Evolutionary conservation across 2,113 vertebrate genomes (phyloP).

Genomic region (Danionella cerebrum): DNA sequence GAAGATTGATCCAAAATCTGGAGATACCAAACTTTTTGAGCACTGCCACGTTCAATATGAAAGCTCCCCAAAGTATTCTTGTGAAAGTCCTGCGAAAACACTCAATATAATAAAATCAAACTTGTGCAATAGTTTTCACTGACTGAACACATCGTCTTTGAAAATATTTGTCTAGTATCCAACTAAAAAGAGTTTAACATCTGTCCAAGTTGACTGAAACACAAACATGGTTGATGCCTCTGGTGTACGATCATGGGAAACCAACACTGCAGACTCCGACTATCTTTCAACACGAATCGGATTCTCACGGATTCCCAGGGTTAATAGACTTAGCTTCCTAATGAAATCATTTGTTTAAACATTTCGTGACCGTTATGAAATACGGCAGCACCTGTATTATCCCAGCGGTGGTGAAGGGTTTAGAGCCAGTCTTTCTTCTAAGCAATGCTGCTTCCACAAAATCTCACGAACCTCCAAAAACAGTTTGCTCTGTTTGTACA

Average conservation of each 20-base stretch:
- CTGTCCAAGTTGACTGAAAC: slow-evolving; percentile 9
- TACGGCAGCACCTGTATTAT: slow-evolving; percentile 8
- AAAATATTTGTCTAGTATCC: not conserved
- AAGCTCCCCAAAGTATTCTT: too few species aligned
- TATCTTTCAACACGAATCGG: not conserved
- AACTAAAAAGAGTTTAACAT: slow-evolving; percentile 8
- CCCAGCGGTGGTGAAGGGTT: not conserved
- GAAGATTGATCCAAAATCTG: too few species aligned
- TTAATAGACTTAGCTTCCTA: not conserved
- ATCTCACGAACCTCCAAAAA: not conserved
- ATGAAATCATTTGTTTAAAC: not conserved
- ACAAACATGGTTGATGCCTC: not conserved
- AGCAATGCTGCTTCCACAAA: not conserved
- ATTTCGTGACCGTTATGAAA: not conserved
- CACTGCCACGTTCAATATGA: too few species aligned
- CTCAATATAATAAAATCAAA: too few species aligned
- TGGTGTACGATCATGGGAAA: not conserved
- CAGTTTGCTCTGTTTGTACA: not conserved
- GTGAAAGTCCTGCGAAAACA: too few species aligned
- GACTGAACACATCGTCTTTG: not conserved
- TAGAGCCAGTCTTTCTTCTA: not conserved
- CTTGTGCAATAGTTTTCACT: too few species aligned
- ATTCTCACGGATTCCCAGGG: not conserved
- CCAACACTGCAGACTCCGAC: not conserved
- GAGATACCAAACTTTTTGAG: too few species aligned